phyloP scores from a whole-genome alignment of 2,113 vertebrate genomes.

The Cinclus mexicanus region DNA sequence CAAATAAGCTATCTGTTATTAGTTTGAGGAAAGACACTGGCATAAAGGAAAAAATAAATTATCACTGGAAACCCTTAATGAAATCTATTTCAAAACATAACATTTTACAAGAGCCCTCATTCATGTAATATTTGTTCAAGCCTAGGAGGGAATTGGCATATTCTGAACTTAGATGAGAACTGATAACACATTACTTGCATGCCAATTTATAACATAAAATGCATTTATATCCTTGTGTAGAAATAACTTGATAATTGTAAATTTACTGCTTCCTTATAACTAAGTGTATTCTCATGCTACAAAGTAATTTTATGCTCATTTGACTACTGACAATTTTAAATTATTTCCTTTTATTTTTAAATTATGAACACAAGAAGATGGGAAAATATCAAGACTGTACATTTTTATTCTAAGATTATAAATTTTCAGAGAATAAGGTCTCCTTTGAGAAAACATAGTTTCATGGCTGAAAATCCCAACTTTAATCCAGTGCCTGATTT shows the following conservation, averaged over 20 bases:
- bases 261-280: neutral
- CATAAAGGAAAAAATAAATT: constrained; percentile 86
- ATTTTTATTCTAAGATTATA: neutral
- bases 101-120: constrained; percentile 79
- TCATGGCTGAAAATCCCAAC: neutral
- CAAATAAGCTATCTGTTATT: constrained; percentile 88
- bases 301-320: neutral
- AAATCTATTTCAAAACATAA: constrained; percentile 87
- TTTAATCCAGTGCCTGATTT: neutral
- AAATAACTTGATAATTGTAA: constrained; percentile 50
- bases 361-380: neutral
- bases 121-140: constrained; percentile 84
- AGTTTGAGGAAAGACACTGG: constrained; percentile 77
- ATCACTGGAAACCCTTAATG: constrained; percentile 85
- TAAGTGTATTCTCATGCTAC: neutral
- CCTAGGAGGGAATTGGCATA: constrained; percentile 70
- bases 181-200: constrained; percentile 38
- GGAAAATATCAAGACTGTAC: neutral
- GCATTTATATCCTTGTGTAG: constrained; percentile 34
- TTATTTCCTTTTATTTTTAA: neutral
- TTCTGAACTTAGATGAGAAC: constrained; percentile 51
- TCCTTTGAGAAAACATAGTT: neutral
- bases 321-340: neutral
- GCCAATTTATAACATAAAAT: constrained; percentile 57
- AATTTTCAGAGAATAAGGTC: neutral